Conservation (phyloP, 2,888 invertebrate genomes). For the Cremastobaeus sp. region DNA sequence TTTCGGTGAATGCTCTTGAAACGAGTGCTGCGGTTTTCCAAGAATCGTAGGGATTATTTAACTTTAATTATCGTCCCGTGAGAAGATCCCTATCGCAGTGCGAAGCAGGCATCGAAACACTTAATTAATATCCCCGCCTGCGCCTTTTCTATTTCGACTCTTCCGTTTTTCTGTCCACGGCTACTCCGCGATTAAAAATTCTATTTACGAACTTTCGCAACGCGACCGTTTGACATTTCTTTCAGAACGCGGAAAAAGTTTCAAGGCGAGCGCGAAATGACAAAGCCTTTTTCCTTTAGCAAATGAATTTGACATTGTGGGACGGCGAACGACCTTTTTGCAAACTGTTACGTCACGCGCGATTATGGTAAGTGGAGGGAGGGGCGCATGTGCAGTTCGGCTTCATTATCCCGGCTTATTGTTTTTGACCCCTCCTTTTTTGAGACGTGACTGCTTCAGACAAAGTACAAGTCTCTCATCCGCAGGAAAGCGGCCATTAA, state of each 20-base stretch:
- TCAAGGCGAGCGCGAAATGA: conserved; percentile 38
- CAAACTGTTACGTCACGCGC: conserved; percentile 24
- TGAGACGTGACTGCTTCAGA: not conserved
- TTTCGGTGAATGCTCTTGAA: conserved; percentile 58
- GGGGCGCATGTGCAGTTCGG: not conserved
- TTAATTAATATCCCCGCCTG: conserved; percentile 42
- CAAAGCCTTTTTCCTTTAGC: conserved; percentile 27
- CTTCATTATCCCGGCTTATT: not conserved
- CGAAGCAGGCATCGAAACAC: conserved; percentile 29
- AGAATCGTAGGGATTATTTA: conserved; percentile 55
- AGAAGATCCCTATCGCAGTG: conserved; percentile 55
- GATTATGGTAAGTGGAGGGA: conserved; percentile 25
- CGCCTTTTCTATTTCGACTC: too few species aligned
- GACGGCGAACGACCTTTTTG: conserved; percentile 27
- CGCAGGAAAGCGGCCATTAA: conserved; percentile 4
- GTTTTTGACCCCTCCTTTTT: not conserved
- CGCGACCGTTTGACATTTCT: conserved; percentile 37
- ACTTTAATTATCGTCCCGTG: conserved; percentile 56
- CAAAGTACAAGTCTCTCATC: conserved; percentile 9
- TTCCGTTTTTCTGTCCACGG: too few species aligned
- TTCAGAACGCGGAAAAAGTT: conserved; percentile 50
- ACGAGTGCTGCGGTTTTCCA: conserved; percentile 46
- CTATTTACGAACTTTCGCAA: conserved; percentile 21
- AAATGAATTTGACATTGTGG: conserved; percentile 34
- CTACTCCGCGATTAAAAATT: not conserved